Evolutionary conservation across 2,797 vertebrate species (phyloP).

Genomic region (Spondyliosoma cantharus): DNA sequence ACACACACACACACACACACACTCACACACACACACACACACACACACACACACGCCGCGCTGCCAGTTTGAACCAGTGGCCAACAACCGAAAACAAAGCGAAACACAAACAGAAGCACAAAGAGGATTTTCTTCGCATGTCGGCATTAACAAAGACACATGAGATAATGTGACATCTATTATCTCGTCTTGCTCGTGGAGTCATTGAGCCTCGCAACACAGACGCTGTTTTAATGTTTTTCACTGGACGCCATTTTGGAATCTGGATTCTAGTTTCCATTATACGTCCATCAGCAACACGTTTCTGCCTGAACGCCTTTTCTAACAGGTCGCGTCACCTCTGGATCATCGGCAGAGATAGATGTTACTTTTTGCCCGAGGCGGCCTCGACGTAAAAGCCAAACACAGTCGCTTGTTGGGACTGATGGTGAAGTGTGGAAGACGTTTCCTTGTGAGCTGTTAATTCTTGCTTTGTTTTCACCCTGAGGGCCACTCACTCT

Average conservation of each 20-base stretch:
- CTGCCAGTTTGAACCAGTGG: neutral
- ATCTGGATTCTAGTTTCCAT: no score
- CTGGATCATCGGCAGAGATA: neutral
- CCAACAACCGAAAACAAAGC: neutral
- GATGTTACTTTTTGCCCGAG: neutral
- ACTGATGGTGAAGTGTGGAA: neutral
- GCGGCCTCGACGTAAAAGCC: no score
- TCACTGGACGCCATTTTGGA: no score
- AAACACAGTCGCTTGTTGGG: neutral
- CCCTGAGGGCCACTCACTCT: constrained; percentile 37
- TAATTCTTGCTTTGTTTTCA: constrained; percentile 38
- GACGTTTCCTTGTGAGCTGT: constrained; percentile 8
- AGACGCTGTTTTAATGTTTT: no score
- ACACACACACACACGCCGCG: no score
- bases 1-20: neutral
- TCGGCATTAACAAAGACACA: neutral
- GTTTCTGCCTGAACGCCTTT: neutral
- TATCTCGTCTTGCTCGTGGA: no score
- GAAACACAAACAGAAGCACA: neutral
- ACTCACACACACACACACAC: no score
- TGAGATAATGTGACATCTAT: no score
- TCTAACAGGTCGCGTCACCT: neutral
- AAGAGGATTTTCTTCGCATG: neutral
- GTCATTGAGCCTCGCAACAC: no score
- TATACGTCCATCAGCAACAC: no score